Evolutionary conservation across 2,888 invertebrate species (phyloP), one percentile per base, ranked within the genome.

Genomic region (Mamestra brassicae): DNA sequence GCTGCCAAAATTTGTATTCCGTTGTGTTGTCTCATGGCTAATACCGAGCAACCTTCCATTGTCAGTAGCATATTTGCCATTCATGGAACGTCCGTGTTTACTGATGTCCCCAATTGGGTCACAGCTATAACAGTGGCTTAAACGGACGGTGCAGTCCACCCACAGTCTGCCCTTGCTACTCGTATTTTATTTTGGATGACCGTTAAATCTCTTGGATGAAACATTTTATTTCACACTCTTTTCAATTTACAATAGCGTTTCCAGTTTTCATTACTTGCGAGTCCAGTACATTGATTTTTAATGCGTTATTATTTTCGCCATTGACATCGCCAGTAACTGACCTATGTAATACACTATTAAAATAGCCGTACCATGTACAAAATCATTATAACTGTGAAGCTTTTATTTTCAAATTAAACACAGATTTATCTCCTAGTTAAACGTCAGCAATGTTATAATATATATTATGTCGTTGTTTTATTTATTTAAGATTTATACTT

Each of bases 391-490:
- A 17, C 13, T 55, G 3, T 10, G 2, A 71, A 38, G 5, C 13
- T 71, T 55, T 0, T 0, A 7, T 55, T 5, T 71, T 70, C 45
- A 15, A 54, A 71, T 42, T 5, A 26, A 26, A 26, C 26, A 26
- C 26, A 26, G 26, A 26, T 26, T 26, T 26, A 26, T 26, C 26
- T 26, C 26, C 26, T 26, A 26, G 26, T 26, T 26, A 26, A 26
- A 26, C 26, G 26, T 26, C 26, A 26, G 26, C 26, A 26, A 26
- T 26, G 26, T 26, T 26, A 26, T 26, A 1, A 26, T 26, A 26
- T 26, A 26, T 26, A 95, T 93, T 91, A 94, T 94, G 93, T 94
- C 92, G 94, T 94, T 92, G 92, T 88, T 95, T 89, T 94, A 94
- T 95, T 95, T 60, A n/a, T 60, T 60, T 60, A 2, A 10, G 5